These are phyloP conservation scores for Scaptomyza caliginosa DNA, from an alignment of 2,888 invertebrate genomes.

Conservation along the genomic window DNA sequence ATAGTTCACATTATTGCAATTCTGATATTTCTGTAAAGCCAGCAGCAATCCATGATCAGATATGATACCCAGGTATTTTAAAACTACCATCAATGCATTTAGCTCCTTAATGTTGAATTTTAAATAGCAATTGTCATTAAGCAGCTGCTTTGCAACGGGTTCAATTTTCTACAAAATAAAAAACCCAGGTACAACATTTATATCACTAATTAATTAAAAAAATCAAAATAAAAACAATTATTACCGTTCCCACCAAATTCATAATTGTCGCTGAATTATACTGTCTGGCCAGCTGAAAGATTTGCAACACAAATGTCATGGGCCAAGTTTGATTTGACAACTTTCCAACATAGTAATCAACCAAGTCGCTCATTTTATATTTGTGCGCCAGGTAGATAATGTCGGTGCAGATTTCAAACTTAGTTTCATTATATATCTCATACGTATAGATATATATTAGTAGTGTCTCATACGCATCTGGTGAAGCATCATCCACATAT, in stretches of 20 bases:
- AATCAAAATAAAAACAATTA: background rate
- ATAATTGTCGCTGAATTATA: slow-evolving; percentile 35
- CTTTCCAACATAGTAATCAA: slow-evolving; percentile 44
- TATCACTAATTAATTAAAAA: too few species aligned
- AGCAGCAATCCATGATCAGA: slow-evolving; percentile 30
- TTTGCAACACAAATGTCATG: slow-evolving; percentile 46
- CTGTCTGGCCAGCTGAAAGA: slow-evolving; percentile 59
- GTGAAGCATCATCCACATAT: slow-evolving; percentile 51
- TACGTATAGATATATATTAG: slow-evolving; percentile 64
- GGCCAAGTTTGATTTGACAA: slow-evolving; percentile 51
- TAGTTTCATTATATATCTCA: slow-evolving; percentile 49
- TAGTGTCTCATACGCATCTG: slow-evolving; percentile 56
- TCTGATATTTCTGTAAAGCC: slow-evolving; percentile 51
- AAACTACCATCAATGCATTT: slow-evolving; percentile 46
- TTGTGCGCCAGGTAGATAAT: slow-evolving; percentile 51
- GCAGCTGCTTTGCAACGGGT: slow-evolving; percentile 37
- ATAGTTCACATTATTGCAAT: slow-evolving; percentile 46
- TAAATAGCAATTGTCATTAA: slow-evolving; percentile 45
- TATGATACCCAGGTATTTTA: slow-evolving; percentile 24
- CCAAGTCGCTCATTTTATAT: slow-evolving; percentile 59
- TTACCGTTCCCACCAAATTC: slow-evolving; percentile 42
- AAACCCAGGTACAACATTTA: too few species aligned
- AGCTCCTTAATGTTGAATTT: slow-evolving; percentile 41
- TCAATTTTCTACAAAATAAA: slow-evolving; percentile 41
- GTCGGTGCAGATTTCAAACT: slow-evolving; percentile 48